A percentile compares a stretch with the other conserved stretches of the same genome.
Evolutionary conservation across 2,113 vertebrate species (phyloP).

Genomic region (Pseudorectes ferrugineus): DNA sequence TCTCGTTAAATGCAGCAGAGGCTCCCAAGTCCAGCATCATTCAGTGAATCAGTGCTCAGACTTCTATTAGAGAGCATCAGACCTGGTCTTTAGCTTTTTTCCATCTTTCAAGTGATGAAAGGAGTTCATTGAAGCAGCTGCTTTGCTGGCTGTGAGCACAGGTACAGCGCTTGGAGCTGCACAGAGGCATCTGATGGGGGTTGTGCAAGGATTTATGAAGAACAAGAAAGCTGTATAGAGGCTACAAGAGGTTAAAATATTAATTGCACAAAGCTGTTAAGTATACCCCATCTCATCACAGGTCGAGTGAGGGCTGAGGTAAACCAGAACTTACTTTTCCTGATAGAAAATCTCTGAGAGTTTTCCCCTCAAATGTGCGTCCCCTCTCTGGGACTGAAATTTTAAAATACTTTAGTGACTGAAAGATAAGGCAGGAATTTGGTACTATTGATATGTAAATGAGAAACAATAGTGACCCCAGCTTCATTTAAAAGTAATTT

Average conservation of each 20-base stretch:
- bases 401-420: not conserved
- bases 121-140: not conserved
- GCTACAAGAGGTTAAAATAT: not conserved
- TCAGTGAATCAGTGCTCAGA: not conserved
- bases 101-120: not conserved
- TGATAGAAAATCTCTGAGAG: not conserved
- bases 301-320: not conserved
- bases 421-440: conserved; percentile 5
- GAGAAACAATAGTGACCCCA: conserved; percentile 19
- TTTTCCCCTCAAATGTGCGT: not conserved
- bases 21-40: not conserved
- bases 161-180: not conserved
- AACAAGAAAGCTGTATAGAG: not conserved
- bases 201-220: not conserved
- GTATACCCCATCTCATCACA: not conserved
- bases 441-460: conserved; percentile 35
- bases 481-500: conserved; percentile 47
- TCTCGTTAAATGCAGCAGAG: not conserved
- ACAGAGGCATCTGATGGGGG: not conserved
- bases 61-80: not conserved
- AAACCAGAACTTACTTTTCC: not conserved
- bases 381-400: not conserved
- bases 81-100: not conserved
- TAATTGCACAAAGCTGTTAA: not conserved
- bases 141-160: not conserved